Conservation (phyloP, 2,888 invertebrate species). For the Diarsia mendica region DNA sequence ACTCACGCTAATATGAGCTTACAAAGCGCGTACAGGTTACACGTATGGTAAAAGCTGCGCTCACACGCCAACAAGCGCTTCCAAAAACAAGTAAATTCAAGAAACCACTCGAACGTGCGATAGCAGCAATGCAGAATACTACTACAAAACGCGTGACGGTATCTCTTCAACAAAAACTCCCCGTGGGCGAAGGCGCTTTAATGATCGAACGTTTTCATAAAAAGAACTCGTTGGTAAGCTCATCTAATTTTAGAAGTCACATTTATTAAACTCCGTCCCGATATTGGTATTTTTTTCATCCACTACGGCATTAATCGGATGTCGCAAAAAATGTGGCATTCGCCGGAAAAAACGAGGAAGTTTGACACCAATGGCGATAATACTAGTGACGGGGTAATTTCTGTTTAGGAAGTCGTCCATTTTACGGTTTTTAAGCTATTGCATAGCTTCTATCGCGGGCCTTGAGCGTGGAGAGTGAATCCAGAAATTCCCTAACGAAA, state of each 20-base stretch:
- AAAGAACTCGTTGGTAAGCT: background rate
- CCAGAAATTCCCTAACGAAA: too few species aligned
- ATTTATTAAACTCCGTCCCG: constrained; percentile 30
- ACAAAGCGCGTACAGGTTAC: too few species aligned
- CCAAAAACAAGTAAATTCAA: background rate
- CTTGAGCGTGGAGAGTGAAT: too few species aligned
- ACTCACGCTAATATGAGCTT: background rate
- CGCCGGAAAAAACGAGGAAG: constrained; percentile 43
- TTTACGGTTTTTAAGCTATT: background rate
- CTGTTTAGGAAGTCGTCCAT: background rate
- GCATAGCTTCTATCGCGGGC: too few species aligned
- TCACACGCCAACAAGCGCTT: background rate
- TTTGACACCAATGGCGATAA: constrained; percentile 49
- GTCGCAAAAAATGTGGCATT: constrained; percentile 48
- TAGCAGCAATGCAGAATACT: background rate
- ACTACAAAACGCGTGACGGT: background rate
- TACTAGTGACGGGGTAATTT: constrained; percentile 44
- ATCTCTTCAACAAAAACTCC: background rate
- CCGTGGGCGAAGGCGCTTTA: background rate
- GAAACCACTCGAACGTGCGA: background rate
- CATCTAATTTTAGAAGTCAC: constrained; percentile 18
- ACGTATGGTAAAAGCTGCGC: too few species aligned
- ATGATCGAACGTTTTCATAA: constrained; percentile 20
- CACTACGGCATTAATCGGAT: constrained; percentile 44
- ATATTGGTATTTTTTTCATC: constrained; percentile 45